Base-by-base conservation (phyloP, 2,888 invertebrate species). In the Monoplex corrugatus region DNA sequence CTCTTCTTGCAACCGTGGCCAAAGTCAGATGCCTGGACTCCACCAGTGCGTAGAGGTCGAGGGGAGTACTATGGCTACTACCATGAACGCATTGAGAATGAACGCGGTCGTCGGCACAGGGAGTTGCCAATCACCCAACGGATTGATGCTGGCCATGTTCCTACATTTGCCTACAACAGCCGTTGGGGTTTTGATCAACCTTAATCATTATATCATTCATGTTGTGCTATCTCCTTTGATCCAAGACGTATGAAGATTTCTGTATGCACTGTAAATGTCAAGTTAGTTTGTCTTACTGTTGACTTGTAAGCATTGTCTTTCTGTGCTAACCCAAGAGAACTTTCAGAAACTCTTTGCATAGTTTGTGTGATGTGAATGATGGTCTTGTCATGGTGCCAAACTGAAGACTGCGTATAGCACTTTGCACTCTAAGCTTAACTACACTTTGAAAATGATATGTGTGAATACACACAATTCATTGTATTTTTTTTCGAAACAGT, bases 21-120 rank as follows among this genome's bases (percentile, higher is more conserved):
- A 28, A 94, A 93, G 89, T 87, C 91, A 50, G 94, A 94, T 75
- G 92, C 92, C 40, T 93, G 93, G 91, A 91, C 92, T 0, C 94
- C 94, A 16, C 92, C 92, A 16, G 91, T 92, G 88, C 90, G 94
- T 23, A 91, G 91, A 63, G 92, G 93, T 0, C 89, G 93, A 5
- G 94, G 94, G 13, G 93, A 94, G 23, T 94, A 94, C 85, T 95
- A 95, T 75, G 94, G 94, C 5, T 94, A 94, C 87, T 95, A 95
- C 89, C 94, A 95, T 72, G 94, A 95, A 86, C 93, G 94, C 23
- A 92, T 95, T 13, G 94, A 94, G 43, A 89, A 89, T 2, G 93
- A 94, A 45, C 90, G 92, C 19, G 92, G 92, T 19, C 89, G 93
- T 40, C 90, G 94, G 32, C 91, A 92, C 86, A 92, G 90, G 38